Conservation (phyloP, 2,113 vertebrate genomes). For the Guaruba guarouba region DNA sequence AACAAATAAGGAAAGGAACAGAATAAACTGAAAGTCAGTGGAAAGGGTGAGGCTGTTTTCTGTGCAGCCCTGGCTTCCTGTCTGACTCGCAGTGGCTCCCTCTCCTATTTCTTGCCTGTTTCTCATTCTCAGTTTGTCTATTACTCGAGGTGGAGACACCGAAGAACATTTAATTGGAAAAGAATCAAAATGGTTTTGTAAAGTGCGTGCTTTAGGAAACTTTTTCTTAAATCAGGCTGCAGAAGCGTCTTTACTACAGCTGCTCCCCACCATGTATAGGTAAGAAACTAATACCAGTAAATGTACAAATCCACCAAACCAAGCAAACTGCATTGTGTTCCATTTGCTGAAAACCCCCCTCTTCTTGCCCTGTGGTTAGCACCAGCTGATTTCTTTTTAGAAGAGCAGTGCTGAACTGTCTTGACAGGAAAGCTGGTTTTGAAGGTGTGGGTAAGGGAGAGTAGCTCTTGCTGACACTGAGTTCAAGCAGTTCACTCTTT, state of each 20-base stretch:
- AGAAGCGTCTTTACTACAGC: not conserved
- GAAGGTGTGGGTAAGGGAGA: not conserved
- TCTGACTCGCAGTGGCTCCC: not conserved
- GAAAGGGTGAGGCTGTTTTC: constrained; percentile 60
- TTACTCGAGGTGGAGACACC: not conserved
- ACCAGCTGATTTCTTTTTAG: not conserved
- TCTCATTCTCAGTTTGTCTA: not conserved
- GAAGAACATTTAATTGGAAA: not conserved
- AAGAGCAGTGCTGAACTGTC: not conserved
- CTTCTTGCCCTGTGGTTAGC: not conserved
- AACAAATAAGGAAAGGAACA: constrained; percentile 60
- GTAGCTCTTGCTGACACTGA: not conserved
- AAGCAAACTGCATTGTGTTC: not conserved
- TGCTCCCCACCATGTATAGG: not conserved
- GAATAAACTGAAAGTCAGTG: constrained; percentile 44
- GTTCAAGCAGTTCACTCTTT: not conserved
- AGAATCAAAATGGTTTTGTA: not conserved
- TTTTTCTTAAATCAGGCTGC: not conserved
- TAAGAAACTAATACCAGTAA: not conserved
- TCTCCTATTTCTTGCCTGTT: not conserved
- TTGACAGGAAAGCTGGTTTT: not conserved
- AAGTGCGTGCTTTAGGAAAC: not conserved
- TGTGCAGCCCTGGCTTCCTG: constrained; percentile 59
- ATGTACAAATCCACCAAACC: not conserved
- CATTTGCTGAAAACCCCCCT: not conserved